Conservation (phyloP, 2,888 invertebrate genomes). For the Harpagoxenus sublaevis region DNA sequence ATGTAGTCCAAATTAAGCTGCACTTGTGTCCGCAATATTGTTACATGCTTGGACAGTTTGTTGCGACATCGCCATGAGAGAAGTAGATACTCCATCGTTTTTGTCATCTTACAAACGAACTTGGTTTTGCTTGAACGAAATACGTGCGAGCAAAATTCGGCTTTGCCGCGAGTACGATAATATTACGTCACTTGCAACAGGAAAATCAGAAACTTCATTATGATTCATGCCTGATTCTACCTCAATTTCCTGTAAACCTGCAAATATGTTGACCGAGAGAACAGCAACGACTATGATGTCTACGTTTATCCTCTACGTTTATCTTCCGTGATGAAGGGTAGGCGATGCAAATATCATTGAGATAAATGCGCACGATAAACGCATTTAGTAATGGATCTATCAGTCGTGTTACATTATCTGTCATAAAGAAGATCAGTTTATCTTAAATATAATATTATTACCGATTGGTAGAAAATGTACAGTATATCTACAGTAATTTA, state of each 20-base stretch:
- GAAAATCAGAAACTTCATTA: slow-evolving; percentile 47
- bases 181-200: slow-evolving; percentile 20
- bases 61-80: neutral
- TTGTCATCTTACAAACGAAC: slow-evolving; percentile 30
- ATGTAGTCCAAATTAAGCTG: slow-evolving; percentile 21
- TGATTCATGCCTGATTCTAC: slow-evolving; percentile 43
- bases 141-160: neutral
- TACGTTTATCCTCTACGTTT: slow-evolving; percentile 31
- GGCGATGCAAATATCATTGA: slow-evolving; percentile 3
- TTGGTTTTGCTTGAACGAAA: neutral
- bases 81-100: slow-evolving; percentile 20
- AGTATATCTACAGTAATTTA: neutral
- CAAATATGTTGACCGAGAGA: slow-evolving; percentile 28
- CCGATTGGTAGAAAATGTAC: neutral
- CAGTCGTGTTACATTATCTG: neutral
- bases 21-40: slow-evolving; percentile 21
- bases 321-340: neutral
- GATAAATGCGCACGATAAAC: slow-evolving; percentile 32
- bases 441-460: slow-evolving; percentile 1
- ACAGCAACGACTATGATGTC: slow-evolving; percentile 28
- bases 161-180: slow-evolving; percentile 12
- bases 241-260: slow-evolving; percentile 46
- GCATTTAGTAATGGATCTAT: slow-evolving; percentile 2
- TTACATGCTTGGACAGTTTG: slow-evolving; percentile 9
- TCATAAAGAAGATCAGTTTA: neutral